Conservation (phyloP, 2,797 vertebrate species). For the Poeciliopsis turneri region DNA sequence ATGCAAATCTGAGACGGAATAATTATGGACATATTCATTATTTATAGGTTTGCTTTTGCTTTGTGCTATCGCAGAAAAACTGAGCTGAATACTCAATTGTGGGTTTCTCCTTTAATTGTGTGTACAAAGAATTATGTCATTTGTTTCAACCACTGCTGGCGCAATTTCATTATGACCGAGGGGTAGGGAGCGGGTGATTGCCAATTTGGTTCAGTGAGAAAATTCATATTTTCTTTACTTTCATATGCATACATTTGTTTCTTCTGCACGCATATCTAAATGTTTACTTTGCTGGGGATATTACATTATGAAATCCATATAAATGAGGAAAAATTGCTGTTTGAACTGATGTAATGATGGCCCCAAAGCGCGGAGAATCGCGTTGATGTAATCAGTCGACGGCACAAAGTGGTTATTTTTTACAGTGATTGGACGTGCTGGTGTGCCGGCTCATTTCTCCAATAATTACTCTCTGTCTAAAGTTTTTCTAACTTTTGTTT, state of each 20-base stretch:
- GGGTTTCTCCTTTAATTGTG: constrained; percentile 83
- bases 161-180: constrained; percentile 82
- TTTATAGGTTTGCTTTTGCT: constrained; percentile 83
- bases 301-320: constrained; percentile 81
- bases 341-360: constrained; percentile 74
- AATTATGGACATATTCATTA: constrained; percentile 85
- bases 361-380: constrained; percentile 63
- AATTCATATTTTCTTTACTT: constrained; percentile 81
- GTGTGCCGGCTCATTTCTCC: constrained; percentile 57
- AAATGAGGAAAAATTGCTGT: constrained; percentile 72
- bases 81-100: constrained; percentile 77
- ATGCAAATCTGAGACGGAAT: constrained; percentile 84
- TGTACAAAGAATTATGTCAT: constrained; percentile 82
- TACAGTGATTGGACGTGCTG: constrained; percentile 70
- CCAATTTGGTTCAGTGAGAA: constrained; percentile 80
- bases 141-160: constrained; percentile 80
- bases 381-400: constrained; percentile 76
- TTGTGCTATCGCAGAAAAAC: constrained; percentile 81
- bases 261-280: constrained; percentile 61
- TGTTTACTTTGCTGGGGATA: constrained; percentile 76
- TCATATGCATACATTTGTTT: constrained; percentile 77
- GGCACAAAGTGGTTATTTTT: constrained; percentile 69
- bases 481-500: constrained; percentile 38
- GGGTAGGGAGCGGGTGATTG: constrained; percentile 78
- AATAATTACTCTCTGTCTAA: constrained; percentile 65